Conservation (phyloP, 2,888 invertebrate species). For the Watsonalla binaria region DNA sequence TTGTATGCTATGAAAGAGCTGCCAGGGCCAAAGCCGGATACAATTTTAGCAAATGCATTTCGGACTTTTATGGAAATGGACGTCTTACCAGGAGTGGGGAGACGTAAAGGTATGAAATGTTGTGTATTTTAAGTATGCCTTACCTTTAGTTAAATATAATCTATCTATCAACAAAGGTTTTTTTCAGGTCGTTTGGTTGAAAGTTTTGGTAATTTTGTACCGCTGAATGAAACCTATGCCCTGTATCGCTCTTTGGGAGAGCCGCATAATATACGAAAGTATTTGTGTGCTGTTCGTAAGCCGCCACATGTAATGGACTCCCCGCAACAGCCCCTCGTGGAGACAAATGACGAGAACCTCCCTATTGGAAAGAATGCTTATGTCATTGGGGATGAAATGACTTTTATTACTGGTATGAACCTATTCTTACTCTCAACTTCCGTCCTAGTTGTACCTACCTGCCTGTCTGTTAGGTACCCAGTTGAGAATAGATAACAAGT, state of each 20-base stretch:
- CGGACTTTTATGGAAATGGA: conserved; percentile 71
- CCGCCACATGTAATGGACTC: conserved; percentile 34
- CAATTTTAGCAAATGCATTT: conserved; percentile 73
- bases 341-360: conserved; percentile 29
- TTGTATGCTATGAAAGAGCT: conserved; percentile 58
- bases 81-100: conserved; percentile 58
- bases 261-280: conserved; percentile 61
- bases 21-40: conserved; percentile 55
- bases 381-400: conserved; percentile 53
- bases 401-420: conserved; percentile 44
- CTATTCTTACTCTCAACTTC: too few species aligned
- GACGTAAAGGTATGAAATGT: conserved; percentile 51
- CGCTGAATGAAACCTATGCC: conserved; percentile 60
- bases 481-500: too few species aligned
- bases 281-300: conserved; percentile 49
- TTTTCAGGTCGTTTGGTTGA: conserved; percentile 47
- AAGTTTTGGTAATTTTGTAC: conserved; percentile 53
- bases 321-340: conserved; percentile 30
- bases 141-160: not conserved
- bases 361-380: conserved; percentile 53
- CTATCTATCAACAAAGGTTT: too few species aligned
- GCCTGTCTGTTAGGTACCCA: too few species aligned
- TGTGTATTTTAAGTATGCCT: not conserved
- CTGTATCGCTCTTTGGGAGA: conserved; percentile 67
- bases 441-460: not conserved